phyloP scores from a whole-genome alignment of 2,797 vertebrate genomes.

The Protosalanx chinensis region DNA sequence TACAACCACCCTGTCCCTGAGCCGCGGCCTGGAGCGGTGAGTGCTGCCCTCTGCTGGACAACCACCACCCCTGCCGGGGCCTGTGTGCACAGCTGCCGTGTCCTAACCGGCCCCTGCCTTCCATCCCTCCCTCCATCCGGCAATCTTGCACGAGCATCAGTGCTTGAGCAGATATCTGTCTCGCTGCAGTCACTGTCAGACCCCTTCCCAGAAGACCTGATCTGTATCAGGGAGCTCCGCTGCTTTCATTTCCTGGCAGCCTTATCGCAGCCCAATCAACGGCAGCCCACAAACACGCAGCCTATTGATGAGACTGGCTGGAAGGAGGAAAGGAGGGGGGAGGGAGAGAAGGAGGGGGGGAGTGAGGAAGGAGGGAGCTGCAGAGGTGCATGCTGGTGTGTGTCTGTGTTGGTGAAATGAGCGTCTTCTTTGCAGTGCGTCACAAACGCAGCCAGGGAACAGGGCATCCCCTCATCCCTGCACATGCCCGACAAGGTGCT shows the following conservation, averaged over 20 bases:
- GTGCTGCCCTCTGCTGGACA: slow-evolving; percentile 53
- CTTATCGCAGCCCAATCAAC: slow-evolving; percentile 30
- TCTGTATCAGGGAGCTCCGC: slow-evolving; percentile 34
- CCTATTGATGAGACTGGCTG: slow-evolving; percentile 17
- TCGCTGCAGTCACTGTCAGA: neutral
- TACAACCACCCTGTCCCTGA: slow-evolving; percentile 83
- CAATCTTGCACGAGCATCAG: slow-evolving; percentile 29
- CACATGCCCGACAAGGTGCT: slow-evolving; percentile 95
- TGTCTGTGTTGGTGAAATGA: slow-evolving; percentile 1
- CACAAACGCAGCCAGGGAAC: slow-evolving; percentile 77
- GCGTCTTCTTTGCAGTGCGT: slow-evolving; percentile 78
- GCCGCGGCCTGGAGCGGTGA: slow-evolving; percentile 88
- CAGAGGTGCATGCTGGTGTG: slow-evolving; percentile 5
- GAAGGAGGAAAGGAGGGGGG: slow-evolving; percentile 6
- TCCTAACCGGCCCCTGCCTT: neutral
- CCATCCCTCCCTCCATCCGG: slow-evolving; percentile 9
- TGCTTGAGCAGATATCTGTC: slow-evolving; percentile 31
- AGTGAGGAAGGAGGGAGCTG: slow-evolving; percentile 5
- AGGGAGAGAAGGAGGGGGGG: neutral
- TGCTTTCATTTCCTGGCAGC: slow-evolving; percentile 44
- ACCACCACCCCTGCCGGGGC: neutral
- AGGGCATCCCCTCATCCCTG: slow-evolving; percentile 84
- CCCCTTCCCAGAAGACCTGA: slow-evolving; percentile 34
- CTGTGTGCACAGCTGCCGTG: too few species aligned
- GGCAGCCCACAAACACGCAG: slow-evolving; percentile 12